Base-by-base conservation (phyloP, 1,140 invertebrate genomes). In the Magallana ariakensis region DNA sequence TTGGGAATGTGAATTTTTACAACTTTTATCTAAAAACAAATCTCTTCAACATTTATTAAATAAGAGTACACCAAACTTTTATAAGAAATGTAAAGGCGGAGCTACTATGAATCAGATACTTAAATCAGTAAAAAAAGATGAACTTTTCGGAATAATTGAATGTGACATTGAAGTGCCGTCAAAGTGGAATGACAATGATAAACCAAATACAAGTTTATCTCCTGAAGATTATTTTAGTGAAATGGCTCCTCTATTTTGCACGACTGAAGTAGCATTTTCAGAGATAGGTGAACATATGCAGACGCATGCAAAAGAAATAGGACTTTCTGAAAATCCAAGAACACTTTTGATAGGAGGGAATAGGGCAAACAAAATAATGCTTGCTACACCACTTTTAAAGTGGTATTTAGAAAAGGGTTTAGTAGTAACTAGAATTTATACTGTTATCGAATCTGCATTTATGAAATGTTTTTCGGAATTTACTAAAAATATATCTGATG, bases 321-420 rank as follows among this genome's bases (percentile, higher is more conserved):
- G 46, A 87, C 80, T 91, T 10, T 80, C 89, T 13, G 53, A 66
- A 15, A 66, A 82, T 46, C 88, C 91, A 6, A 60, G 88, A 62
- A 58, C 85, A 75, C 62, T 87, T 19, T 22, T 91, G 53, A 85
- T 91, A 0, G 87, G 87, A 0, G 89, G 91, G 54, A 89, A 60
- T 55, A 87, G 80, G 55, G 90, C 70, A 0, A 57, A 89, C 26
- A 66, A 89, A 80, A 88, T 91, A 53, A 80, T 90, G 9, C 84
- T 90, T 22, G 80, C 87, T 19, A 90, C 90, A 16, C 87, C 90
- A 0, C 70, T 91, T 7, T 62, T 91, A 10, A 55, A 80, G 81
- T 90, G 89, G 88, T 91, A 91, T 60, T 55, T 89, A 54, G 70
- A 89, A 8, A 89, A 91, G 84, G 89, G 89, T 9, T 16, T 91